A percentile compares a stretch with the other conserved stretches of the same genome.
Evolutionary conservation across 2,888 invertebrate species (phyloP).

Genomic region (Macroteleia sp.): DNA sequence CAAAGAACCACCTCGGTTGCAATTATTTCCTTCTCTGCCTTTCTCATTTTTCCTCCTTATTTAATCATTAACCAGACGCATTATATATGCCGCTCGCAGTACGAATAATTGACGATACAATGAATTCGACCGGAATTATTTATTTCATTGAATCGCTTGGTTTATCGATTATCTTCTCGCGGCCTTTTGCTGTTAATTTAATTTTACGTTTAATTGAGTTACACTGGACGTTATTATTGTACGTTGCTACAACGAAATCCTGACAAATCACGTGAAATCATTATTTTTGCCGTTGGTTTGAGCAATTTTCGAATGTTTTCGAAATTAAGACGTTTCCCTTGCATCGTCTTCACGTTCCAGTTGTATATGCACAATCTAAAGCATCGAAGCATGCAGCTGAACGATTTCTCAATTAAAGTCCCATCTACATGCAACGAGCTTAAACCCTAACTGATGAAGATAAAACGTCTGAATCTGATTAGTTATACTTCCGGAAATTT

Average conservation of each 20-base stretch:
- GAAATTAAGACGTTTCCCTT: no score
- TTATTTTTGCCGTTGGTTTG: no score
- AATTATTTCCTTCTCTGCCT: no score
- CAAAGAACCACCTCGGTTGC: no score
- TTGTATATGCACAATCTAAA: no score
- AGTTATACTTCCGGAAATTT: no score
- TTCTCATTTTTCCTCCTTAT: no score
- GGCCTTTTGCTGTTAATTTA: neutral
- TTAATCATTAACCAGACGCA: constrained; percentile 1
- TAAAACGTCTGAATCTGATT: neutral
- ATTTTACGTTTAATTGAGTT: neutral
- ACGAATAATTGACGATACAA: constrained; percentile 10
- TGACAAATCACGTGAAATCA: no score
- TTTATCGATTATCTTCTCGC: neutral
- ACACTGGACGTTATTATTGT: neutral
- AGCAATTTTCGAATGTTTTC: neutral
- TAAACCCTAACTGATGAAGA: neutral
- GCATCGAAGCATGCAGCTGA: constrained; percentile 66
- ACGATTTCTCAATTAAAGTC: constrained; percentile 74
- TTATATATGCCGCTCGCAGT: constrained; percentile 7
- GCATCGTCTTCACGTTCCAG: no score
- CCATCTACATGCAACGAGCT: neutral
- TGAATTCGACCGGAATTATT: neutral
- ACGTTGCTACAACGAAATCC: no score
- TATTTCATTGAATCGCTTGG: constrained; percentile 4